Evolutionary conservation across 2,888 invertebrate species (phyloP).

Genomic region (Archips crataeganus): DNA sequence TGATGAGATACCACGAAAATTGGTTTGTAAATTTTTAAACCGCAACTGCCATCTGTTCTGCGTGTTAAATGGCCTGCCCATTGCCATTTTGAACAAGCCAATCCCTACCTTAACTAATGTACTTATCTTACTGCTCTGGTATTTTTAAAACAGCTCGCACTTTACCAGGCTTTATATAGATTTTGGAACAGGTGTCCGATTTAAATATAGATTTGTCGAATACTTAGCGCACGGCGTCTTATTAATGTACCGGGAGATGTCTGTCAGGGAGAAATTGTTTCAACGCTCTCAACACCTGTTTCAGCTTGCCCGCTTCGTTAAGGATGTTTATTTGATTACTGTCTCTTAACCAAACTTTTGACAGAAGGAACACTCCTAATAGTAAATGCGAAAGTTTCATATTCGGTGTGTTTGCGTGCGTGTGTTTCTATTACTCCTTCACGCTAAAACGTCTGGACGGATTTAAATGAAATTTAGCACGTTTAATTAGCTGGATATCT

Average conservation of each 20-base stretch:
- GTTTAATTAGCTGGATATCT: too few species aligned
- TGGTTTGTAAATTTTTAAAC: too few species aligned
- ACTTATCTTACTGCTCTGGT: too few species aligned
- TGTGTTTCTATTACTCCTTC: too few species aligned
- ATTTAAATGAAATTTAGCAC: too few species aligned
- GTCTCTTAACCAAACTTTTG: neutral
- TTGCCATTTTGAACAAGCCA: too few species aligned
- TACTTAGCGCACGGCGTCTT: slow-evolving; percentile 3
- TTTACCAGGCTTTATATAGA: slow-evolving; percentile 3
- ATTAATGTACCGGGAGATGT: slow-evolving; percentile 11
- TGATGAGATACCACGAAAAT: too few species aligned
- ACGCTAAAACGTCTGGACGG: neutral
- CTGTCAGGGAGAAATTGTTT: slow-evolving; percentile 11
- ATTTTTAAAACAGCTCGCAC: neutral
- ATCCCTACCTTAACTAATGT: too few species aligned
- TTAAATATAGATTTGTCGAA: slow-evolving; percentile 17
- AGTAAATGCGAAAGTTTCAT: neutral
- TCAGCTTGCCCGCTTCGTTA: neutral
- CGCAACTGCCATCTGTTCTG: too few species aligned
- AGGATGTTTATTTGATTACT: neutral
- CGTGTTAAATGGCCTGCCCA: too few species aligned
- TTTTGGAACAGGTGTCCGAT: slow-evolving; percentile 5
- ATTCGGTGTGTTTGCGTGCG: too few species aligned
- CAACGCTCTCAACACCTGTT: slow-evolving; percentile 5
- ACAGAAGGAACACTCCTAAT: neutral